Evolutionary conservation across 2,113 vertebrate species (phyloP).

Genomic region (Arenaria interpres): DNA sequence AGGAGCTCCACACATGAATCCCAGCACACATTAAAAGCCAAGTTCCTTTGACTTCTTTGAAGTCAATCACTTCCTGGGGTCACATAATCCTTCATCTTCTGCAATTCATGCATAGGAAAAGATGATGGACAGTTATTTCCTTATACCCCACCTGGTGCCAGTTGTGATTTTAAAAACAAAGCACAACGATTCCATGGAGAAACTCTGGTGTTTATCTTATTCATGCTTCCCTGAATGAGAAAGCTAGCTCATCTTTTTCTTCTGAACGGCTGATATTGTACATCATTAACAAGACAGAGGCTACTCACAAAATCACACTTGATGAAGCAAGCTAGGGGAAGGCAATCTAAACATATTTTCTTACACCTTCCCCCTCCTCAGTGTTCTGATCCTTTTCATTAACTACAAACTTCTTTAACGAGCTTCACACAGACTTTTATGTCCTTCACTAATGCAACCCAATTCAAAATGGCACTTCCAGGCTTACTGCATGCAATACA

Average conservation of each 20-base stretch:
- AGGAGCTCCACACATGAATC: not conserved
- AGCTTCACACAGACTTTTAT: not conserved
- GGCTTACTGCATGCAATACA: not conserved
- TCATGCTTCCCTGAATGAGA: not conserved
- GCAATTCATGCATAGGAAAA: not conserved
- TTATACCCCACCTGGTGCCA: not conserved
- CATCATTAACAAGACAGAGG: not conserved
- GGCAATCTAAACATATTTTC: not conserved
- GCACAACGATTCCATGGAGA: not conserved
- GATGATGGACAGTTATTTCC: not conserved
- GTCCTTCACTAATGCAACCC: not conserved
- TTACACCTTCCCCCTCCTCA: not conserved
- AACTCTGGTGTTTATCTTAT: not conserved
- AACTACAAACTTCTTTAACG: not conserved
- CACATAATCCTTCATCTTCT: not conserved
- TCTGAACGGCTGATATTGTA: not conserved
- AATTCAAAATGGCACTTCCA: not conserved
- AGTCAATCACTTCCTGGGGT: not conserved
- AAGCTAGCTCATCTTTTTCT: not conserved
- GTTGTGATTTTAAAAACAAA: not conserved
- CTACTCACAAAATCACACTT: not conserved
- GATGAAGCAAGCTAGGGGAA: not conserved
- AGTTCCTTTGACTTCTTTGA: not conserved
- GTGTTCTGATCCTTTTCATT: not conserved
- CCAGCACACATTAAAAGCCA: not conserved